These are phyloP conservation scores for Coilia nasus DNA, from an alignment of 2,797 vertebrate species.

Conservation along the genomic window DNA sequence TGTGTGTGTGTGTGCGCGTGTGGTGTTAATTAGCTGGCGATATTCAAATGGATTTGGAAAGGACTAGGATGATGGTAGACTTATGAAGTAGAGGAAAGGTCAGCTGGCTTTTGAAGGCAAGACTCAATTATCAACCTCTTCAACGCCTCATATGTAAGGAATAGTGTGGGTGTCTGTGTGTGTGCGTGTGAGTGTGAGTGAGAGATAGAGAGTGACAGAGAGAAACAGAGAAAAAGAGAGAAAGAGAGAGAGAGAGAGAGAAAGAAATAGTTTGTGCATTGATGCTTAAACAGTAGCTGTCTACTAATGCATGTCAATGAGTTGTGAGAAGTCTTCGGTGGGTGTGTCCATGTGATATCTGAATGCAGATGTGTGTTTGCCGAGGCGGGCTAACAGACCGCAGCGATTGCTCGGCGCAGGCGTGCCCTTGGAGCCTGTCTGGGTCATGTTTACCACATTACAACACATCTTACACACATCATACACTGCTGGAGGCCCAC, in stretches of 20 bases:
- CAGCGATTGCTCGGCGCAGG: background rate
- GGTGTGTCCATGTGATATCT: background rate
- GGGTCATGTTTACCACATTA: background rate
- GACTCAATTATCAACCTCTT: constrained; percentile 4
- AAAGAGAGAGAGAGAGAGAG: no score
- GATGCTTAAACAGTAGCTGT: background rate
- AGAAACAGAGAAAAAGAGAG: no score
- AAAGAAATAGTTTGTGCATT: background rate
- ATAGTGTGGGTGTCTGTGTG: background rate
- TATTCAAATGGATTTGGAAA: background rate
- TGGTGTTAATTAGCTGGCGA: background rate
- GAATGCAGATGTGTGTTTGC: background rate
- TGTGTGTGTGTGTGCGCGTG: background rate
- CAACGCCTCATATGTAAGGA: background rate
- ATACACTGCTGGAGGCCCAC: background rate
- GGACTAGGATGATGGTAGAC: background rate
- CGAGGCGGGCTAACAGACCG: background rate
- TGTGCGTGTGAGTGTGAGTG: background rate
- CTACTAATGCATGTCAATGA: constrained; percentile 4
- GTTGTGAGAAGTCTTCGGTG: background rate
- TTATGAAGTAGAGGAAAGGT: background rate
- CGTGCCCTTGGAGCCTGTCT: background rate
- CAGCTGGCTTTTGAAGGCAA: background rate
- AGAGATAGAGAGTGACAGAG: no score
- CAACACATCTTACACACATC: background rate